phyloP scores from a whole-genome alignment of 2,888 invertebrate genomes.

The Idaea aversata region DNA sequence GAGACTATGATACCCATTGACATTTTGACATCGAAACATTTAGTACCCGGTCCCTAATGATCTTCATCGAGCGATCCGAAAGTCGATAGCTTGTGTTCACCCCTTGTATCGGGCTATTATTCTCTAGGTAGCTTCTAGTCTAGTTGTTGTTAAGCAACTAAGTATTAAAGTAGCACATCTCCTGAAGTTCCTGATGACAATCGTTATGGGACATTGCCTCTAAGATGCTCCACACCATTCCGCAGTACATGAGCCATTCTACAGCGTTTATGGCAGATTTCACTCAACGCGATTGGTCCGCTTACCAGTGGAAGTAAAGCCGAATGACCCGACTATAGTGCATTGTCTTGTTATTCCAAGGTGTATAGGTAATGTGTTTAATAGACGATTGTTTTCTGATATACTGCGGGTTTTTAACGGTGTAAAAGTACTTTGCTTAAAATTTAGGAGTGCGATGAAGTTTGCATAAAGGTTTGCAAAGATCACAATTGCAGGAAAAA shows the following conservation, averaged over 20 bases:
- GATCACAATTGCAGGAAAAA: neutral
- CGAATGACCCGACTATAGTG: constrained; percentile 60
- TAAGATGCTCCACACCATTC: constrained; percentile 37
- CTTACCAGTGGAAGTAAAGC: constrained; percentile 40
- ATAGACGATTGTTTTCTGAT: constrained; percentile 33
- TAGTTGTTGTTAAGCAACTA: neutral
- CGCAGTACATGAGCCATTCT: constrained; percentile 45
- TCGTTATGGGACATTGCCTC: constrained; percentile 35
- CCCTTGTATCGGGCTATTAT: neutral
- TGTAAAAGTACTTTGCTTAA: neutral
- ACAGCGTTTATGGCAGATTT: constrained; percentile 73
- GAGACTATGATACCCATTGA: too few relatives aligned
- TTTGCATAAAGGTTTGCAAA: neutral
- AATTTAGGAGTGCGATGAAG: neutral
- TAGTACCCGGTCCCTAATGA: too few relatives aligned
- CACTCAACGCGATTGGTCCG: constrained; percentile 74
- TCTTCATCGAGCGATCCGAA: too few relatives aligned
- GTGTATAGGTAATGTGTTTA: constrained; percentile 10
- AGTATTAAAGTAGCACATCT: neutral
- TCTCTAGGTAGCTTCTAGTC: neutral
- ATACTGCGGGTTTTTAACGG: neutral
- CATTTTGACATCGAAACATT: too few relatives aligned
- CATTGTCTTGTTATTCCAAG: constrained; percentile 59
- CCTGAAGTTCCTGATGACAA: constrained; percentile 6
- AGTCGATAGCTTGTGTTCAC: too few relatives aligned